phyloP scores from a whole-genome alignment of 2,888 invertebrate genomes.

The Andrena chrysosceles region DNA sequence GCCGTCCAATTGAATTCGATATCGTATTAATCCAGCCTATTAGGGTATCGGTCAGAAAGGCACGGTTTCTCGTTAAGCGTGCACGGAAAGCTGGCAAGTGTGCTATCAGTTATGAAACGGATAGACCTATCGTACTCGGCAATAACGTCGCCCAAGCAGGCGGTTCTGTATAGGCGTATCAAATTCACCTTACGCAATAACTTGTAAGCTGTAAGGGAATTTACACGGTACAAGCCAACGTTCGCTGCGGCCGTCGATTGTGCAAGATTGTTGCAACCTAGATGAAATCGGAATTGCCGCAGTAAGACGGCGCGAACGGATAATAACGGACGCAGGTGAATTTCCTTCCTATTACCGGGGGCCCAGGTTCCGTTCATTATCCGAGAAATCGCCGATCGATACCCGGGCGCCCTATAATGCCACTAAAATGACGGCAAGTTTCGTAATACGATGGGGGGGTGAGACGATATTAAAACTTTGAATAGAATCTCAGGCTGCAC shows the following conservation, averaged over 20 bases:
- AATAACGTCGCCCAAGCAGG: background rate
- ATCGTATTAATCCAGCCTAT: background rate
- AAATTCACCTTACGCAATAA: conserved; percentile 18
- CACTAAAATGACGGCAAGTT: conserved; percentile 42
- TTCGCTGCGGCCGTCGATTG: background rate
- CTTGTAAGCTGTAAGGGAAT: conserved; percentile 14
- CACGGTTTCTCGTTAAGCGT: no score
- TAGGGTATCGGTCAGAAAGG: no score
- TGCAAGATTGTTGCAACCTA: conserved; percentile 6
- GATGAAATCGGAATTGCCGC: conserved; percentile 17
- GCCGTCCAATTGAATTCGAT: background rate
- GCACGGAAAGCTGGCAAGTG: no score
- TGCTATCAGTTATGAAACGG: no score
- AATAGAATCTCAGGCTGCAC: conserved; percentile 40
- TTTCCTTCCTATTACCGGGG: conserved; percentile 4
- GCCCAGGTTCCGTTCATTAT: conserved; percentile 22
- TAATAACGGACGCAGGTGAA: conserved; percentile 16
- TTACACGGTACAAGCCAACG: background rate
- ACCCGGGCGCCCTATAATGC: conserved; percentile 17
- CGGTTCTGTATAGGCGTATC: background rate
- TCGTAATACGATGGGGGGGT: conserved; percentile 14
- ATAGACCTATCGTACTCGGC: no score
- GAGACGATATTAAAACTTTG: conserved; percentile 47
- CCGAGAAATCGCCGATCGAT: conserved; percentile 35
- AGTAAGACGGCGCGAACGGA: background rate